phyloP scores from a whole-genome alignment of 1,140 invertebrate genomes.

The Drosophila ironensis region DNA sequence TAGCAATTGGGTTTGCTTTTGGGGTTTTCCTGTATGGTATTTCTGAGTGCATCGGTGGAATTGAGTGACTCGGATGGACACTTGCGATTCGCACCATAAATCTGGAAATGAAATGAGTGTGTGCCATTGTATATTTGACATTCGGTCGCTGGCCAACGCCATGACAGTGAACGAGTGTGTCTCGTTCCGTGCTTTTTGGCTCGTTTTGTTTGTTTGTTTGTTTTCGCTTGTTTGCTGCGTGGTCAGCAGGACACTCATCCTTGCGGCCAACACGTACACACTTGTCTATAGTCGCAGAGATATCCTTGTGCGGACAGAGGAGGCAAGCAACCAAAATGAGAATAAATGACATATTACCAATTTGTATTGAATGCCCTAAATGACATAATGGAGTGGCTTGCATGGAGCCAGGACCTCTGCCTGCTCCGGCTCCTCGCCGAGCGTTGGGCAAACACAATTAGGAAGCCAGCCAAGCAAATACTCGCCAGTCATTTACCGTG shows the following conservation, averaged over 20 bases:
- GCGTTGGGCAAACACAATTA: conserved; percentile 62
- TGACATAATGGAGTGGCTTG: conserved; percentile 68
- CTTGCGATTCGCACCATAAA: conserved; percentile 59
- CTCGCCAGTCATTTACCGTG: conserved; percentile 69
- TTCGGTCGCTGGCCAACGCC: conserved; percentile 66
- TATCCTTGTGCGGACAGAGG: conserved; percentile 13
- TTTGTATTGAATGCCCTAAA: conserved; percentile 74
- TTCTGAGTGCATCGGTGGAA: conserved; percentile 1
- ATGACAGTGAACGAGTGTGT: conserved; percentile 49
- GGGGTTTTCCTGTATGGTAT: too few relatives aligned
- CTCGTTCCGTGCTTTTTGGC: too few relatives aligned
- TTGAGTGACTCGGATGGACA: conserved; percentile 10
- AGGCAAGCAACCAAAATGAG: conserved; percentile 37
- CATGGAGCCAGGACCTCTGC: conserved; percentile 3
- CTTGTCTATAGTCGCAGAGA: conserved; percentile 7
- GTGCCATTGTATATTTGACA: conserved; percentile 70
- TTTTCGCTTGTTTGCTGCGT: conserved; percentile 38
- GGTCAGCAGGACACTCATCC: conserved; percentile 26
- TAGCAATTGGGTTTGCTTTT: too few relatives aligned
- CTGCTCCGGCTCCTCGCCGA: not conserved
- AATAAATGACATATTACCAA: conserved; percentile 80
- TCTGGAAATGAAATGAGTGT: conserved; percentile 77
- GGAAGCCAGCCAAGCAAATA: conserved; percentile 55
- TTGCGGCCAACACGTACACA: conserved; percentile 14
- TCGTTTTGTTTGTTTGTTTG: not conserved